phyloP scores from a whole-genome alignment of 2,113 vertebrate species.

The Oncorhynchus kisutch region DNA sequence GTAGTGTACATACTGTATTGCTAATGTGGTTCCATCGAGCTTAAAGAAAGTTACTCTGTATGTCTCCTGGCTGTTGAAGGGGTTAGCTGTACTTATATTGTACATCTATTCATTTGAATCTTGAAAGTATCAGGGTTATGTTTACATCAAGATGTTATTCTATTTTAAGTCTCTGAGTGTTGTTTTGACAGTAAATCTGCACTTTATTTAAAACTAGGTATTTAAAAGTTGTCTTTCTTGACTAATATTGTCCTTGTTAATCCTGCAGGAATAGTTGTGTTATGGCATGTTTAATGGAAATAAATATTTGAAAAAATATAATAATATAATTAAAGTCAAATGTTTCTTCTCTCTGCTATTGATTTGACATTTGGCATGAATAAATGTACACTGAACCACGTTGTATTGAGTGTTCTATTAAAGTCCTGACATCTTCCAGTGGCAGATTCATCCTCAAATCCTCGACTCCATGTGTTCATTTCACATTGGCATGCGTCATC shows the following conservation, averaged over 20 bases:
- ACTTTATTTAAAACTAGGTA: conserved; percentile 18
- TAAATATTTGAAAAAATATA: conserved; percentile 17
- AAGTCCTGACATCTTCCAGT: neutral
- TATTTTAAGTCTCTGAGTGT: conserved; percentile 19
- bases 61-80: conserved; percentile 17
- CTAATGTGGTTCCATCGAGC: conserved; percentile 50
- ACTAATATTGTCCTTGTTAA: conserved; percentile 1
- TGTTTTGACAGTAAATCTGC: conserved; percentile 26
- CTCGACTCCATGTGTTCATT: conserved; percentile 4
- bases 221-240: conserved; percentile 20
- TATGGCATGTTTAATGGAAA: conserved; percentile 28
- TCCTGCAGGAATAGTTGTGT: conserved; percentile 28
- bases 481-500: conserved; percentile 1
- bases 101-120: conserved; percentile 27
- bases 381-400: conserved; percentile 46
- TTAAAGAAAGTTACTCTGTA: conserved; percentile 41
- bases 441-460: neutral
- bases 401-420: neutral
- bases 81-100: conserved; percentile 30
- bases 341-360: conserved; percentile 32
- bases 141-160: conserved; percentile 34
- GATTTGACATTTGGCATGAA: conserved; percentile 45
- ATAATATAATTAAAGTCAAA: conserved; percentile 27
- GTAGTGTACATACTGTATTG: conserved; percentile 33
- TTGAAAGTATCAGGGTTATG: conserved; percentile 32